A percentile compares a stretch with the other conserved stretches of the same genome.
Conservation (phyloP, 2,888 invertebrate species). For the Drosophila kambysellisi region DNA sequence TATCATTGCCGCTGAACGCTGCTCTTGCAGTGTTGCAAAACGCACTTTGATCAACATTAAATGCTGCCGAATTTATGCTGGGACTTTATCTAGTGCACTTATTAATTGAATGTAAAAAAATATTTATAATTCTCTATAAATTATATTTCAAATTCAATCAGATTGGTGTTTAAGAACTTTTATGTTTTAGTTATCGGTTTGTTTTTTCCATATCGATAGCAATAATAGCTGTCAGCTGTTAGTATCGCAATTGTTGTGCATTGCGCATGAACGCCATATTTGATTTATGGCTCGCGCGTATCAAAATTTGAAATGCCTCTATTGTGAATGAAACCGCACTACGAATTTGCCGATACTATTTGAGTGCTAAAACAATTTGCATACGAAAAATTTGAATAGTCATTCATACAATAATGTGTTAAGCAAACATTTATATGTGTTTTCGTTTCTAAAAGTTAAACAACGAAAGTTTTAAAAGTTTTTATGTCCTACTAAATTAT, state of each 20-base stretch:
- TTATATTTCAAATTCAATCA: not conserved
- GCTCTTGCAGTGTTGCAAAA: conserved; percentile 33
- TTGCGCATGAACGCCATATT: conserved; percentile 27
- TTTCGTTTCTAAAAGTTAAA: not conserved
- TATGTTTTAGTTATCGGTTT: conserved; percentile 12
- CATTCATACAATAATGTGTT: not conserved
- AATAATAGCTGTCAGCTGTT: conserved; percentile 34
- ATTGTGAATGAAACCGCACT: conserved; percentile 20
- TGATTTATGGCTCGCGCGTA: conserved; percentile 1
- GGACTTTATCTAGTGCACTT: not conserved
- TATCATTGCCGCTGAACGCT: conserved; percentile 7
- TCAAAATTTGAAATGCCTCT: conserved; percentile 1
- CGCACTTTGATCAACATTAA: not conserved
- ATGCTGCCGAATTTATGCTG: not conserved
- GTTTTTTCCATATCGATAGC: conserved; percentile 31
- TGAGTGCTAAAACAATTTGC: not conserved
- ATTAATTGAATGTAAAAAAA: not conserved
- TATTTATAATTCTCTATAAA: not conserved
- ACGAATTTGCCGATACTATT: conserved; percentile 19
- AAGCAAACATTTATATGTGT: not conserved
- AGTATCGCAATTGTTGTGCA: not conserved
- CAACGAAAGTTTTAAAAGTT: too few species aligned
- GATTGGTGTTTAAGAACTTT: not conserved
- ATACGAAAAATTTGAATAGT: not conserved
- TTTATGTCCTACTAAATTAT: not conserved